Conservation (phyloP, 2,113 vertebrate genomes). For the Calidris pugnax region DNA sequence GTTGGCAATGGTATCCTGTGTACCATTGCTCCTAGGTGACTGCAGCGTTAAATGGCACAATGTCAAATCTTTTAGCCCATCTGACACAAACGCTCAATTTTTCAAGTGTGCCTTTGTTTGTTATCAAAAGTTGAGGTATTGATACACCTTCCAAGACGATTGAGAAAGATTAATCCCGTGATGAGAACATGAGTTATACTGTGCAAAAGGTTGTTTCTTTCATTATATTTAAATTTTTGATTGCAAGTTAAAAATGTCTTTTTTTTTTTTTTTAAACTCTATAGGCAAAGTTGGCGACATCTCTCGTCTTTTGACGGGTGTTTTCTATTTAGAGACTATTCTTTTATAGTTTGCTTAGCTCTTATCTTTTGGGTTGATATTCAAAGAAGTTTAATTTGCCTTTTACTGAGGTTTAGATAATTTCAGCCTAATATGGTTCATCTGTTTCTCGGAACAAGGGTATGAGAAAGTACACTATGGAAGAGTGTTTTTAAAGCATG, state of each 20-base stretch:
- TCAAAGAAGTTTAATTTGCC: not conserved
- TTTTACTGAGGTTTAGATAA: slow-evolving; percentile 9
- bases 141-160: not conserved
- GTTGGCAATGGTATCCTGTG: not conserved
- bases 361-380: not conserved
- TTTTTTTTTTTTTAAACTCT: not conserved
- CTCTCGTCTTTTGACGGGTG: not conserved
- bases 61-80: not conserved
- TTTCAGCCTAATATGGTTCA: slow-evolving; percentile 18
- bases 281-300: not conserved
- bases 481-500: slow-evolving; percentile 11
- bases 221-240: not conserved
- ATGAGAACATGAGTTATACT: not conserved
- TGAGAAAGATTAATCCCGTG: not conserved
- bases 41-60: not conserved
- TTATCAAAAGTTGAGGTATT: not conserved
- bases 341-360: not conserved
- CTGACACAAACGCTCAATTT: not conserved
- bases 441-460: not conserved
- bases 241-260: not conserved
- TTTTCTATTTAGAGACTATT: not conserved
- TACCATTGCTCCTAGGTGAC: not conserved
- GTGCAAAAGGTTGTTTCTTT: not conserved
- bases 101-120: not conserved
- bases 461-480: not conserved